phyloP scores from a whole-genome alignment of 2,888 invertebrate species.

The Orthonychiurus folsomi region DNA sequence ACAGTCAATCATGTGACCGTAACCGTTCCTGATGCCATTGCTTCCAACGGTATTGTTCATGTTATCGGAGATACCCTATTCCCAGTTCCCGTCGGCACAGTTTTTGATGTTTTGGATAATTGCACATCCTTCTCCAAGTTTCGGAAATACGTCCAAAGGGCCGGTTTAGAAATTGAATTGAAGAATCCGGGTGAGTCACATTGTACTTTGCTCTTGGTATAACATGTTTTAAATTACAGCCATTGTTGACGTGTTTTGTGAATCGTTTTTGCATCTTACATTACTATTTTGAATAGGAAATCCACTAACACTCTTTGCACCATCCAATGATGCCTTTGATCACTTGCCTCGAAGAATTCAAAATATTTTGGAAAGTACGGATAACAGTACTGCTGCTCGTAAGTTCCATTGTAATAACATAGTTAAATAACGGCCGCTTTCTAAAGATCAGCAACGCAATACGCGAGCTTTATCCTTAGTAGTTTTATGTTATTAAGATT shows the following conservation, averaged over 20 bases:
- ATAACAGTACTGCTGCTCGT: constrained; percentile 14
- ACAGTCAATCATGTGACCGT: constrained; percentile 38
- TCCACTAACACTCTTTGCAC: constrained; percentile 40
- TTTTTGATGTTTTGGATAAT: constrained; percentile 39
- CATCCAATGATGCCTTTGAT: constrained; percentile 40
- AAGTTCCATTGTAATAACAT: too few relatives aligned
- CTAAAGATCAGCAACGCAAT: background rate
- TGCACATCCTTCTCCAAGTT: constrained; percentile 39
- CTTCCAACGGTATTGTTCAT: constrained; percentile 40
- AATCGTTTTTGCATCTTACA: constrained; percentile 3
- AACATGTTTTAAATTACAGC: too few relatives aligned
- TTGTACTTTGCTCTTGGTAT: background rate
- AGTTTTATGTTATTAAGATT: too few relatives aligned
- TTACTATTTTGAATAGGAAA: too few relatives aligned
- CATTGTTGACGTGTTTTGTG: too few relatives aligned
- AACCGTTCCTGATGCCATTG: constrained; percentile 40
- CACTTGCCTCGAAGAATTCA: constrained; percentile 32
- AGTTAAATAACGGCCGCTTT: too few relatives aligned
- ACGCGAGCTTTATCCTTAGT: constrained; percentile 5
- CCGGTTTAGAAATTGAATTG: constrained; percentile 39
- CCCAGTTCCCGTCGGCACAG: constrained; percentile 39
- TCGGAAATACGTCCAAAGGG: constrained; percentile 32
- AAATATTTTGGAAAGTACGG: constrained; percentile 32
- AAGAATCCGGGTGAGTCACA: constrained; percentile 31
- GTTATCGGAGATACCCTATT: constrained; percentile 40